Conservation (phyloP, 2,888 invertebrate genomes). For the Zygaena filipendulae region DNA sequence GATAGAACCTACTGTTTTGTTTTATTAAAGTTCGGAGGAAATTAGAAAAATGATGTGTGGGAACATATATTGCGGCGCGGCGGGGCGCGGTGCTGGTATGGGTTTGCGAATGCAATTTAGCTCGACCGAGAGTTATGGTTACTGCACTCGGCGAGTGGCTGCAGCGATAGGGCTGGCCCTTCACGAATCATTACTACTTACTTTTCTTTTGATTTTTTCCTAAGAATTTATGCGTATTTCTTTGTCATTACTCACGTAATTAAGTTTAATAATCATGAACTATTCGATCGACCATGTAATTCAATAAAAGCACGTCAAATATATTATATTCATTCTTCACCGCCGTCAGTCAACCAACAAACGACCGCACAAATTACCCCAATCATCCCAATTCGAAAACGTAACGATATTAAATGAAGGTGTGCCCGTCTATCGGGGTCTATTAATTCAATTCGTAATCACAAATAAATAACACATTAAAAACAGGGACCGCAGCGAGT, state of each 20-base stretch:
- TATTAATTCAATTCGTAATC: conserved; percentile 63
- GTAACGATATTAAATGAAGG: conserved; percentile 65
- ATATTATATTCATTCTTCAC: too few species aligned
- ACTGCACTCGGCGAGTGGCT: conserved; percentile 28
- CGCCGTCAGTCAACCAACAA: too few species aligned
- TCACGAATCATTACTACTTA: too few species aligned
- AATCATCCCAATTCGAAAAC: conserved; percentile 50
- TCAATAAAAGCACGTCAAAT: too few species aligned
- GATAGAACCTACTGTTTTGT: too few species aligned
- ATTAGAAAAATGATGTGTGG: conserved; percentile 62
- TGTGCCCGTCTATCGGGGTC: conserved; percentile 45
- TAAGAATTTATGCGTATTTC: too few species aligned
- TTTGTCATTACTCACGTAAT: too few species aligned
- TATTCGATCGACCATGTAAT: too few species aligned
- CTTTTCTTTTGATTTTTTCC: too few species aligned
- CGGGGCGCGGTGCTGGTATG: too few species aligned
- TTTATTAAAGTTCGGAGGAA: conserved; percentile 37
- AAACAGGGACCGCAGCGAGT: conserved; percentile 41
- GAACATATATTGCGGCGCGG: conserved; percentile 40
- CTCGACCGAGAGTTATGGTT: conserved; percentile 55
- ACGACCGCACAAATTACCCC: conserved; percentile 48
- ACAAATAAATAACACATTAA: conserved; percentile 65
- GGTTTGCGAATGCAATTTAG: conserved; percentile 59
- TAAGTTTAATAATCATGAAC: too few species aligned
- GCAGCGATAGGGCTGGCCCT: conserved; percentile 37